Evolutionary conservation across 2,113 vertebrate genomes (phyloP), one percentile per base, ranked within the genome.

Genomic region (Anas platyrhynchos): DNA sequence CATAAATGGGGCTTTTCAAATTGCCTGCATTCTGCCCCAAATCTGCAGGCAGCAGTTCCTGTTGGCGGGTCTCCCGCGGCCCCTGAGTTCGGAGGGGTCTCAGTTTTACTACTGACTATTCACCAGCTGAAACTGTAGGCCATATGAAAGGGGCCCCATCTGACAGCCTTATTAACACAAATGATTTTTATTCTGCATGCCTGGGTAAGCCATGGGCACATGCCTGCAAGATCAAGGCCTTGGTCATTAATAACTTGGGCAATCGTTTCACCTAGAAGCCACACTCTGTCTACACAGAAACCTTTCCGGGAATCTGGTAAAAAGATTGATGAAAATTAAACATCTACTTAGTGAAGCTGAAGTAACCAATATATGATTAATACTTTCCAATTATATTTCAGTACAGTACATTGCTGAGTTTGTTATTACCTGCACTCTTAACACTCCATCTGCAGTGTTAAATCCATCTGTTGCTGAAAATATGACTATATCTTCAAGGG

Each of bases 401-500:
- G 93, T 97, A 97, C 93, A 96, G 95, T 97, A 96, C 92, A 96
- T 97, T 96, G 95, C 97, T 96, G 97, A 97, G 95, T 97, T 96
- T 96, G 92, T 96, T 96, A 96, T 97, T 97, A 98, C 98, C 98
- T 98, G 98, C 90, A 98, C 97, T 94, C 94, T 96, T 95, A 98
- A 97, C 34, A 96, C 86, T 74, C 98, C 98, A 54, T 98, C 97
- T 73, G 97, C 98, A 34, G 97, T 97, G 98, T 99, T 99, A 96
- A 98, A 97, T 91, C 99, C 98, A 97, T 99, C 99, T 71, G 98
- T 98, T 95, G 98, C 98, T 85, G 91, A 98, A 97, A 99, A 98
- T 80, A 95, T 90, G 54, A 98, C 86, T 74, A 96, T 96, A 76
- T 99, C 98, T 97, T 98, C 97, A 10, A 97, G 95, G 74, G 98